These are phyloP conservation scores for Micrasema longulum DNA, from an alignment of 1,140 invertebrate genomes.

Conservation along the genomic window DNA sequence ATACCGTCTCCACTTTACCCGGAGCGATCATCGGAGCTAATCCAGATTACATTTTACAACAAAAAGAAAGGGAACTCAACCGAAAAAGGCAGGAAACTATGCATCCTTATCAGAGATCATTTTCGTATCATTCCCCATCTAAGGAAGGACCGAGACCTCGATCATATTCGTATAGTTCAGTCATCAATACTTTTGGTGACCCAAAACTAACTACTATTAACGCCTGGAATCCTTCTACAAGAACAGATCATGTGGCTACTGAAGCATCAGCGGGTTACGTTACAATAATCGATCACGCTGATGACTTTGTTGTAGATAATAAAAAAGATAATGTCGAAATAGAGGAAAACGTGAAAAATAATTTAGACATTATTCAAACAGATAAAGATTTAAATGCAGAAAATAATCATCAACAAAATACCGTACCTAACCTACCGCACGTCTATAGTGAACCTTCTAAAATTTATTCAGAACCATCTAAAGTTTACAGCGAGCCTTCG, in stretches of 20 bases:
- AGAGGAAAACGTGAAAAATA: slow-evolving; percentile 12
- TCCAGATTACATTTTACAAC: slow-evolving; percentile 51
- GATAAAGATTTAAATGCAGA: slow-evolving; percentile 32
- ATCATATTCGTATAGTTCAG: slow-evolving; percentile 52
- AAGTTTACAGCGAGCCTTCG: slow-evolving; percentile 72
- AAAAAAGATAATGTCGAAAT: slow-evolving; percentile 23
- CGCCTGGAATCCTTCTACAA: slow-evolving; percentile 46
- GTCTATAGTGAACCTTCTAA: slow-evolving; percentile 61
- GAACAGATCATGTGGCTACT: slow-evolving; percentile 45
- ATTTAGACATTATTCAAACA: slow-evolving; percentile 22
- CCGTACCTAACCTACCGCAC: slow-evolving; percentile 35
- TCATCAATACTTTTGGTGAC: slow-evolving; percentile 48
- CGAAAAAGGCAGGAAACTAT: slow-evolving; percentile 43
- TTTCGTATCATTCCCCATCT: slow-evolving; percentile 36
- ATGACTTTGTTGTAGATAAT: slow-evolving; percentile 41
- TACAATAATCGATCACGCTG: slow-evolving; percentile 47
- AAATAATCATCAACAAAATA: slow-evolving; percentile 11
- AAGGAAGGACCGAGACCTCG: slow-evolving; percentile 48
- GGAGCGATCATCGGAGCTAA: slow-evolving; percentile 46
- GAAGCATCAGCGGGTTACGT: slow-evolving; percentile 50
- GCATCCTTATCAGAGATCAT: slow-evolving; percentile 50
- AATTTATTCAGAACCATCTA: slow-evolving; percentile 69
- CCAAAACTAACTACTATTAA: slow-evolving; percentile 45
- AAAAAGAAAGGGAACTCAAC: slow-evolving; percentile 50
- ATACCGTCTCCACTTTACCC: slow-evolving; percentile 47